phyloP scores from a whole-genome alignment of 2,113 vertebrate genomes.

The Periophthalmus modestus region DNA sequence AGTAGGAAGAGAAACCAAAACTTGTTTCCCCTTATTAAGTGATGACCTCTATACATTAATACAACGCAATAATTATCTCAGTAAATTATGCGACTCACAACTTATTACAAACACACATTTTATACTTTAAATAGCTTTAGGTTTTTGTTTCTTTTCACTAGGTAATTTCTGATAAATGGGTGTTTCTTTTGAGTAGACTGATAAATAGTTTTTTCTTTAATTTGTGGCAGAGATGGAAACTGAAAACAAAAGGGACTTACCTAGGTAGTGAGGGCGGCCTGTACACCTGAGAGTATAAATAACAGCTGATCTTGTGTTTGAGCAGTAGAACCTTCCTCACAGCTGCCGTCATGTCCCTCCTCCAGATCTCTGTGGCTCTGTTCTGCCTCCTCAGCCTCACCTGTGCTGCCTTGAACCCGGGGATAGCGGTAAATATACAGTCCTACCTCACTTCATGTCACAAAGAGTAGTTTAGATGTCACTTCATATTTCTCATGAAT shows the following conservation, averaged over 20 bases:
- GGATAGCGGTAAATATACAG: not conserved
- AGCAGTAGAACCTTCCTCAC: not conserved
- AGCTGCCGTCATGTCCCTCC: not conserved
- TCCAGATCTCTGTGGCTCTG: not conserved
- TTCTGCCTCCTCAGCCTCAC: not conserved
- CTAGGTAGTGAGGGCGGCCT: not conserved
- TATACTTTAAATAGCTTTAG: not conserved
- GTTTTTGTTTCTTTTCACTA: not conserved
- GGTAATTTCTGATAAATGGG: not conserved
- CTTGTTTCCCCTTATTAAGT: no score
- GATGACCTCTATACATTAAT: no score
- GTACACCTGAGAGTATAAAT: not conserved
- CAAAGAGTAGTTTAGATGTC: no score
- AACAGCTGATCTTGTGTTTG: not conserved
- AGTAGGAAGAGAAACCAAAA: no score
- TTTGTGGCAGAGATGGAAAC: not conserved
- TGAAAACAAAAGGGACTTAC: not conserved
- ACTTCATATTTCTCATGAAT: no score
- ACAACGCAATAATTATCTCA: no score
- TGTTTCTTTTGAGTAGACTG: not conserved
- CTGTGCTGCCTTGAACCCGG: not conserved
- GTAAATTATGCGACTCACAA: no score
- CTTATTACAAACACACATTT: not conserved
- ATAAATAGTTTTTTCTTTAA: not conserved
- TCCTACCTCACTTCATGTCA: no score